These are phyloP conservation scores for Corythucha ciliata DNA, from an alignment of 2,888 invertebrate species.

Conservation along the genomic window DNA sequence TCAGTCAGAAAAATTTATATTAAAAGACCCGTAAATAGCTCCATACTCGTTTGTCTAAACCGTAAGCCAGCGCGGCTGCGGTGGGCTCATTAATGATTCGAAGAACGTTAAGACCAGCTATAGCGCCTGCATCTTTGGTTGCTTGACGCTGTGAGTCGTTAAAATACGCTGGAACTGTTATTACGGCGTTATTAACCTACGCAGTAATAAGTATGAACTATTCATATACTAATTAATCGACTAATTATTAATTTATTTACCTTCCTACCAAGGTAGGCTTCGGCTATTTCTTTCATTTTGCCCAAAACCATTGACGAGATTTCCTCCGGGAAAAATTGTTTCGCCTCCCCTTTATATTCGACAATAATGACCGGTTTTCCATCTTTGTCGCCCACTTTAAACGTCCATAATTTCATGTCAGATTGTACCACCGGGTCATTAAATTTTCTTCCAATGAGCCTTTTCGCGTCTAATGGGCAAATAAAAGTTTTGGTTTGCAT, in stretches of 20 bases:
- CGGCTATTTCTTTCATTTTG: conserved; percentile 51
- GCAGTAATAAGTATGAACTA: too few species aligned
- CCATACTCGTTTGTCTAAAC: conserved; percentile 43
- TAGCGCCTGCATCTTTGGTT: conserved; percentile 56
- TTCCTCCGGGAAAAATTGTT: conserved; percentile 46
- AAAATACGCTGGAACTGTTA: conserved; percentile 55
- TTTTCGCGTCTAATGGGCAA: conserved; percentile 49
- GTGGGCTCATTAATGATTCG: conserved; percentile 53
- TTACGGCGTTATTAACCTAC: conserved; percentile 46
- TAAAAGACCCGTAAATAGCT: too few species aligned
- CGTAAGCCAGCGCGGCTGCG: conserved; percentile 46
- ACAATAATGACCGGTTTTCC: conserved; percentile 43
- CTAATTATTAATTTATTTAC: too few species aligned
- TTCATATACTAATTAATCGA: too few species aligned
- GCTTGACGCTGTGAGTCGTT: conserved; percentile 59
- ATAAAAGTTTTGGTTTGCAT: neutral
- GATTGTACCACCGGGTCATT: conserved; percentile 53
- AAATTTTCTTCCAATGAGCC: conserved; percentile 56
- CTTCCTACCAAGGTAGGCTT: conserved; percentile 41
- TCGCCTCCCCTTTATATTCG: conserved; percentile 42
- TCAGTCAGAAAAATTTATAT: neutral
- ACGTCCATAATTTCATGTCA: conserved; percentile 58
- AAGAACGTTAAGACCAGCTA: conserved; percentile 53
- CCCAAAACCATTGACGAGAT: conserved; percentile 51
- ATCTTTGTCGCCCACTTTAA: conserved; percentile 47